phyloP scores from a whole-genome alignment of 2,113 vertebrate genomes.

The Bujurquina vittata region DNA sequence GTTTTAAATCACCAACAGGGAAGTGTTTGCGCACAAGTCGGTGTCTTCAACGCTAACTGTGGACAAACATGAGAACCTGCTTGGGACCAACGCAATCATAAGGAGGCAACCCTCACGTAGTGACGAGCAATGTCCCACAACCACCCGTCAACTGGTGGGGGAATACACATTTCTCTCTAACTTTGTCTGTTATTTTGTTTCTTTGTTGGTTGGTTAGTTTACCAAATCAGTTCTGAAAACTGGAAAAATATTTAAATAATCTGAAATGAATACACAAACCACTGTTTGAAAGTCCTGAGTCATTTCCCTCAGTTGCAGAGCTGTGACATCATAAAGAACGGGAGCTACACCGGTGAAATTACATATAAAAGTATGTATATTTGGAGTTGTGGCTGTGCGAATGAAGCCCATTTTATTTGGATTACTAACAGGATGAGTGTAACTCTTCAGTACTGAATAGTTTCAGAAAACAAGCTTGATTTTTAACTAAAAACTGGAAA shows the following conservation, averaged over 20 bases:
- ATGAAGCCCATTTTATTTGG: background rate
- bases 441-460: background rate
- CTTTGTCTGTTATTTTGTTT: too few relatives aligned
- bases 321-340: background rate
- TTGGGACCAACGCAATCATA: too few relatives aligned
- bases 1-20: background rate
- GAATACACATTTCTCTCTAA: too few relatives aligned
- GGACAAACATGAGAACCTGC: too few relatives aligned
- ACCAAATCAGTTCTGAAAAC: too few relatives aligned
- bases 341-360: background rate
- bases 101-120: too few relatives aligned
- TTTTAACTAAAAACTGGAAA: accelerated
- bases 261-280: background rate
- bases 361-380: background rate
- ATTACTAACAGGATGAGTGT: background rate
- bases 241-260: background rate
- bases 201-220: too few relatives aligned
- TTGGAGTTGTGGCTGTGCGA: background rate
- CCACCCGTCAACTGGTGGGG: too few relatives aligned
- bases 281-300: too few relatives aligned
- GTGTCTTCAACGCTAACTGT: too few relatives aligned
- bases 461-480: background rate
- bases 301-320: background rate
- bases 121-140: too few relatives aligned
- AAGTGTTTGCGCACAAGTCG: too few relatives aligned